These are phyloP conservation scores for Drosophila leontia DNA, from an alignment of 1,140 invertebrate genomes.

Conservation along the genomic window DNA sequence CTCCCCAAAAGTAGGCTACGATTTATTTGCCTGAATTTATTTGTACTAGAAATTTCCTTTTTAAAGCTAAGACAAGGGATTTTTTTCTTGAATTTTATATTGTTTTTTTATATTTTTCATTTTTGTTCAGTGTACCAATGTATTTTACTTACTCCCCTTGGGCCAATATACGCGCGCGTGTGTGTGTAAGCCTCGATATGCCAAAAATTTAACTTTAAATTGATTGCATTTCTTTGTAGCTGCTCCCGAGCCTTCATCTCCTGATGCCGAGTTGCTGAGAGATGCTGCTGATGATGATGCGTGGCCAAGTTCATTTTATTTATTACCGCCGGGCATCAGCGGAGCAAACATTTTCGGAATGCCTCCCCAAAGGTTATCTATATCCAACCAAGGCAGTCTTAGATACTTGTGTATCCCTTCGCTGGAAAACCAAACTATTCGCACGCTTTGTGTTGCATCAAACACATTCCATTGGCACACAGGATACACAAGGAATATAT, in stretches of 20 bases:
- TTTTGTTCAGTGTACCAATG: constrained; percentile 12
- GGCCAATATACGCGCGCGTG: constrained; percentile 39
- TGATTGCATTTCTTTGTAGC: constrained; percentile 66
- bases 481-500: background rate
- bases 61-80: too few species aligned
- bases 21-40: too few species aligned
- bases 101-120: too few species aligned
- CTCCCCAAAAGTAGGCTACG: background rate
- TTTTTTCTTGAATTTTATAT: too few species aligned
- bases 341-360: constrained; percentile 68
- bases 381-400: background rate
- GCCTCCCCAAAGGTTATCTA: constrained; percentile 46
- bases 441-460: constrained; percentile 76
- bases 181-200: constrained; percentile 57
- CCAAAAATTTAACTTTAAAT: constrained; percentile 67
- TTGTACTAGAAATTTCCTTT: too few species aligned
- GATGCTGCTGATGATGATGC: constrained; percentile 36
- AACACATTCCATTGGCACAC: constrained; percentile 62
- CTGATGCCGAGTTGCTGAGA: constrained; percentile 5
- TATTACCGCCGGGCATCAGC: constrained; percentile 64
- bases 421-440: constrained; percentile 60
- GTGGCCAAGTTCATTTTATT: constrained; percentile 67
- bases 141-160: constrained; percentile 28
- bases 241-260: constrained; percentile 32
- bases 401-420: constrained; percentile 5